These are phyloP conservation scores for Suillia variegata DNA, from an alignment of 2,888 invertebrate genomes.

Conservation along the genomic window DNA sequence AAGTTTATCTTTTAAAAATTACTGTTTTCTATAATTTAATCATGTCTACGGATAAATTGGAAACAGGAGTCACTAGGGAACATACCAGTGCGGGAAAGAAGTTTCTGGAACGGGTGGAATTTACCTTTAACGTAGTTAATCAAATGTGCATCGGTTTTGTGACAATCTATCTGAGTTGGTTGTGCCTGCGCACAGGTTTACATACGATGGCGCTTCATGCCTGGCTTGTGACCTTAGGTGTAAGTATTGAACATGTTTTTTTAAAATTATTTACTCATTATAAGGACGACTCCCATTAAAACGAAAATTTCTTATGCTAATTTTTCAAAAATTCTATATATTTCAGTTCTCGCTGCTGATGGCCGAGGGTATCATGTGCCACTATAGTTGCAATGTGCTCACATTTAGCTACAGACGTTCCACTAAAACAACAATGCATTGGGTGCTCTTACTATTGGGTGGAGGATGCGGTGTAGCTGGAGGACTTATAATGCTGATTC, in stretches of 20 bases:
- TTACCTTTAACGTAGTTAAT: constrained; percentile 43
- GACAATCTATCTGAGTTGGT: constrained; percentile 50
- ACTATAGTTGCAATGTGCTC: constrained; percentile 47
- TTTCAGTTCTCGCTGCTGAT: constrained; percentile 46
- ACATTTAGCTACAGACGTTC: constrained; percentile 40
- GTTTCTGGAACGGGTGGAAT: constrained; percentile 42
- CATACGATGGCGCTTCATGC: constrained; percentile 44
- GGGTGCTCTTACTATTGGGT: constrained; percentile 46
- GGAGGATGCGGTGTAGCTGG: constrained; percentile 49
- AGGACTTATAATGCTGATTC: constrained; percentile 41
- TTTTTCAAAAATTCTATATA: no score
- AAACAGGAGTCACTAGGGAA: no score
- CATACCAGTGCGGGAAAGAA: no score
- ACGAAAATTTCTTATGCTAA: no score
- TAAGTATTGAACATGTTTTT: constrained; percentile 24
- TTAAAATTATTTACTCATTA: no score
- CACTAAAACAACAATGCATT: constrained; percentile 44
- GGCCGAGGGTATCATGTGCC: constrained; percentile 54
- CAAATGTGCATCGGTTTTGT: constrained; percentile 53
- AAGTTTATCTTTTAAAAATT: no score
- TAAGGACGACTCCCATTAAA: no score
- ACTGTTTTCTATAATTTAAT: no score
- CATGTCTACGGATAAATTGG: no score
- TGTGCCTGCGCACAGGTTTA: constrained; percentile 40
- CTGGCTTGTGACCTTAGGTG: constrained; percentile 50